Conservation (phyloP, 2,888 invertebrate species). For the Cristatella mucedo region DNA sequence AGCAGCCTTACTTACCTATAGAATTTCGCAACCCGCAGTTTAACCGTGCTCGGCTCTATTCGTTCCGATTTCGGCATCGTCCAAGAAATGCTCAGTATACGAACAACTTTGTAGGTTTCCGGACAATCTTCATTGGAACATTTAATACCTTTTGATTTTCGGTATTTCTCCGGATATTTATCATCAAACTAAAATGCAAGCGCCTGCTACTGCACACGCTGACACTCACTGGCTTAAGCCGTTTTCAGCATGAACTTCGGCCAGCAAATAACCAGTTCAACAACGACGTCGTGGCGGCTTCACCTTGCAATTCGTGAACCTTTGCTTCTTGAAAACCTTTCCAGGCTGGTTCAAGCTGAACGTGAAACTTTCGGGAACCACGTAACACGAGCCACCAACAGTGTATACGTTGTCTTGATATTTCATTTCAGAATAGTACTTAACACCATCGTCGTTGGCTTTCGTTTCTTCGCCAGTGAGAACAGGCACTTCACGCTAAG, state of each 20-base stretch:
- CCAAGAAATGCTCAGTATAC: slow-evolving; percentile 49
- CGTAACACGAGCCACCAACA: slow-evolving; percentile 53
- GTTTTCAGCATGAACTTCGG: too few relatives aligned
- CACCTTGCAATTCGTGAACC: slow-evolving; percentile 17
- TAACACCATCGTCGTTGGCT: too few relatives aligned
- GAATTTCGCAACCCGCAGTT: slow-evolving; percentile 51
- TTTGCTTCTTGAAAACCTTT: slow-evolving; percentile 19
- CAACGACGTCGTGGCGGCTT: too few relatives aligned
- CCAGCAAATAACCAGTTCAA: too few relatives aligned
- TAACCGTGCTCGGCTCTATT: slow-evolving; percentile 53
- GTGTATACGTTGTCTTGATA: slow-evolving; percentile 44
- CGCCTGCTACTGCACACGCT: too few relatives aligned
- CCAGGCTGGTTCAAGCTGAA: slow-evolving; percentile 22
- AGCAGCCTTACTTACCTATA: slow-evolving; percentile 26
- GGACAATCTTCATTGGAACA: slow-evolving; percentile 57
- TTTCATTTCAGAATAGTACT: too few relatives aligned
- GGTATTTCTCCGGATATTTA: slow-evolving; percentile 58
- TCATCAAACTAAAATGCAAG: slow-evolving; percentile 37
- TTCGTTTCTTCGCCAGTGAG: too few relatives aligned
- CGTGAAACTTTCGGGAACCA: slow-evolving; percentile 38
- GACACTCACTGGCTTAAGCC: too few relatives aligned
- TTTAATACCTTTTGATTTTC: slow-evolving; percentile 53
- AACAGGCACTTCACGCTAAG: too few relatives aligned
- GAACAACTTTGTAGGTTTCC: slow-evolving; percentile 58
- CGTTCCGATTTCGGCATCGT: slow-evolving; percentile 42